Percentiles rank a stretch among this genome's conserved stretches.
Conservation (phyloP, 2,797 vertebrate genomes). For the Chaenodraco wilsoni region DNA sequence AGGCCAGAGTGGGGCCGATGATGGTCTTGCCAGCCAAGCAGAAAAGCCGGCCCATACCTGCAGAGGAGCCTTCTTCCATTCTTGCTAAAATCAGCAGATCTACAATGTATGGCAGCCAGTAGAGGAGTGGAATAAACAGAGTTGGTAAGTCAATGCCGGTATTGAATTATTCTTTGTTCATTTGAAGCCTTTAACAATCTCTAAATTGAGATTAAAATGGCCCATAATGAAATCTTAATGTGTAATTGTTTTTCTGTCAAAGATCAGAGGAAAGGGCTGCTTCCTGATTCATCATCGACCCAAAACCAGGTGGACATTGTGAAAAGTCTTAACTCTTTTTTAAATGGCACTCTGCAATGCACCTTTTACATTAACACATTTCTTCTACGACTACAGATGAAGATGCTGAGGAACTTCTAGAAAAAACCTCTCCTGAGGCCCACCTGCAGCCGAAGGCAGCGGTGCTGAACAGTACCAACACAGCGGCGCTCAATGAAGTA, state of each 20-base stretch:
- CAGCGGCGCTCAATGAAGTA: not conserved
- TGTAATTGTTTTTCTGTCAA: not conserved
- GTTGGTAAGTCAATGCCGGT: slow-evolving; percentile 14
- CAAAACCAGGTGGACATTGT: not conserved
- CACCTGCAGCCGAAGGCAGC: fast-evolving
- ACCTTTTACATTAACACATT: too few species aligned
- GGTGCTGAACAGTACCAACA: not conserved
- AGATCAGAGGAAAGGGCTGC: slow-evolving; percentile 33
- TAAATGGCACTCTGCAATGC: too few species aligned
- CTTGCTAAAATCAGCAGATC: slow-evolving; percentile 37
- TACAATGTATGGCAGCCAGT: slow-evolving; percentile 62
- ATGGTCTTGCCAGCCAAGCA: slow-evolving; percentile 51
- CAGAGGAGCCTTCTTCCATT: slow-evolving; percentile 36
- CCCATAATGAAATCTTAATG: not conserved
- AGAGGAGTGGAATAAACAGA: slow-evolving; percentile 55
- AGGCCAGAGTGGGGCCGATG: slow-evolving; percentile 66
- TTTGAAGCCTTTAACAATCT: too few species aligned
- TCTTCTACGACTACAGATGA: slow-evolving; percentile 6
- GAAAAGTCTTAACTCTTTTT: not conserved
- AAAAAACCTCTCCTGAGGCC: not conserved
- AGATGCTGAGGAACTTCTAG: not conserved
- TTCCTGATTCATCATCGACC: slow-evolving; percentile 11
- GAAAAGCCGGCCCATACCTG: slow-evolving; percentile 42
- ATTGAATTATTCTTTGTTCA: not conserved
- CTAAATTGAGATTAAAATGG: not conserved